phyloP scores from a whole-genome alignment of 1,140 invertebrate species.

The Diuraphis noxia region DNA sequence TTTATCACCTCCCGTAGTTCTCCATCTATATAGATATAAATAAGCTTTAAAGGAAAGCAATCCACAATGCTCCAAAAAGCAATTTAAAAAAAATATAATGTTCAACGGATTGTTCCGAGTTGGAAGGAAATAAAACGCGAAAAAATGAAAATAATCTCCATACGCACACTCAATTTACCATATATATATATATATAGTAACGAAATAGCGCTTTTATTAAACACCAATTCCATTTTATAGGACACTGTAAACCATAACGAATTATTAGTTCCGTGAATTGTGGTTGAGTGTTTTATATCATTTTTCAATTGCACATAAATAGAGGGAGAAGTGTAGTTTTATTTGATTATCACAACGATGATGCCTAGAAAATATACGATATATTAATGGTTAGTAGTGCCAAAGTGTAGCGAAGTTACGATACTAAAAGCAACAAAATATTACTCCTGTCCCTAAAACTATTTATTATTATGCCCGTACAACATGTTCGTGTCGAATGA shows the following conservation, averaged over 20 bases:
- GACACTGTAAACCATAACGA: background rate
- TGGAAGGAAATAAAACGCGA: slow-evolving; percentile 4
- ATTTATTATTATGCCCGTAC: background rate
- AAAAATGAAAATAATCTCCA: slow-evolving; percentile 28
- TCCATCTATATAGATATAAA: background rate
- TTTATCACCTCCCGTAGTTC: slow-evolving; percentile 6
- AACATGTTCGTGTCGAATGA: background rate
- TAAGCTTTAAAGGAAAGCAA: slow-evolving; percentile 13
- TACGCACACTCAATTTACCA: slow-evolving; percentile 33
- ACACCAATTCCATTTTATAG: slow-evolving; percentile 5
- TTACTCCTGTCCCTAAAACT: background rate
- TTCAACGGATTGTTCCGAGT: slow-evolving; percentile 29
- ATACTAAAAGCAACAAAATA: background rate
- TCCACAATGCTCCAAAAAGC: slow-evolving; percentile 15
- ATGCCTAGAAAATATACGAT: background rate
- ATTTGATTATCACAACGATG: background rate
- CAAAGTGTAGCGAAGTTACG: background rate
- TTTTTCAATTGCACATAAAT: background rate
- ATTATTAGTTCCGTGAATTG: background rate
- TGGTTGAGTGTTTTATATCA: background rate
- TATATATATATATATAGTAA: background rate
- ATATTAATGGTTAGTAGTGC: background rate
- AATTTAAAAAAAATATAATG: slow-evolving; percentile 34
- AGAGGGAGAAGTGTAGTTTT: background rate
- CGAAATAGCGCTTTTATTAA: background rate